Conservation (phyloP, 1,140 invertebrate species). For the Paraescarpia echinospica region DNA sequence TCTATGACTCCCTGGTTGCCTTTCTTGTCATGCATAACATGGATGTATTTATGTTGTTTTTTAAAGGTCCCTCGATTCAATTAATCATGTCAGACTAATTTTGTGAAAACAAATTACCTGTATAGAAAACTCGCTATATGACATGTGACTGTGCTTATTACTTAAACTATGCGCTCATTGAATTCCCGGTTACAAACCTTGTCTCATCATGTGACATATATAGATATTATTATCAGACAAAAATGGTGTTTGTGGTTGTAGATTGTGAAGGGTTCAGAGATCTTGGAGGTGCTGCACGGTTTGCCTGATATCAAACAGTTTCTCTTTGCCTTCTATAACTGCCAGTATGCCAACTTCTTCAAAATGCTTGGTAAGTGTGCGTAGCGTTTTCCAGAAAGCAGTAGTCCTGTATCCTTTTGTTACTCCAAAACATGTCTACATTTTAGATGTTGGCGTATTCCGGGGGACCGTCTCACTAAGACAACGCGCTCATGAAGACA, state of each 20-base stretch:
- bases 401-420: constrained; percentile 2
- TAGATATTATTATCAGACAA: neutral
- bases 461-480: no score
- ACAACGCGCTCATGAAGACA: no score
- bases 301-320: constrained; percentile 85
- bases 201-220: neutral
- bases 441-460: no score
- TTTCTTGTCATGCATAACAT: no score
- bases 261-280: constrained; percentile 90
- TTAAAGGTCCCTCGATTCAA: no score
- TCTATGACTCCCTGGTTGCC: neutral
- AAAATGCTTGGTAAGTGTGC: constrained; percentile 73
- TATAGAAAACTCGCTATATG: no score
- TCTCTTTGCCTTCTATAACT: constrained; percentile 94
- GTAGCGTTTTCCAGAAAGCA: neutral
- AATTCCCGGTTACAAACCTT: neutral
- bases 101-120: no score
- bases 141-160: no score
- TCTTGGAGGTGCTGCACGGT: constrained; percentile 89
- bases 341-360: constrained; percentile 96
- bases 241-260: constrained; percentile 38
- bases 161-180: no score
- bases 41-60: no score
- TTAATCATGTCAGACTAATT: no score
- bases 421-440: neutral